Percentiles rank a stretch among this genome's conserved stretches.
These are phyloP conservation scores for Adelognathus sp. DNA, from an alignment of 2,888 invertebrate species.

Conservation along the genomic window DNA sequence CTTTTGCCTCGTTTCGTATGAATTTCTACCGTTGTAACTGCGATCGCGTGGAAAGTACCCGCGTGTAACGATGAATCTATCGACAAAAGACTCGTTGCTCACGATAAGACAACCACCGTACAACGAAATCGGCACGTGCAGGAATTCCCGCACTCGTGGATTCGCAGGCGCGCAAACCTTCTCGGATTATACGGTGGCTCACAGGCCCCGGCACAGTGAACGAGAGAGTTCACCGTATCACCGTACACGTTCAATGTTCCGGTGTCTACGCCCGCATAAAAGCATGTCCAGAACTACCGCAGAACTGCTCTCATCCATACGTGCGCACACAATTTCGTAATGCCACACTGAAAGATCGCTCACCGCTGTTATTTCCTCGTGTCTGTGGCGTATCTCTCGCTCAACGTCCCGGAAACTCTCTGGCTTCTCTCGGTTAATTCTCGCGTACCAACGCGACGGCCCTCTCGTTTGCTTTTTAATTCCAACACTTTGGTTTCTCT, in stretches of 20 bases:
- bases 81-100: background rate
- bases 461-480: background rate
- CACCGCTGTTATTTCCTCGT: slow-evolving; percentile 30
- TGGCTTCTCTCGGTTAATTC: slow-evolving; percentile 23
- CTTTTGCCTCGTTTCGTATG: background rate
- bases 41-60: slow-evolving; percentile 11
- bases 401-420: slow-evolving; percentile 45
- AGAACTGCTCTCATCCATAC: background rate
- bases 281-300: slow-evolving; percentile 1
- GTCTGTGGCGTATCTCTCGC: slow-evolving; percentile 32
- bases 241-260: slow-evolving; percentile 25
- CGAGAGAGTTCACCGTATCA: slow-evolving; percentile 9
- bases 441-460: background rate
- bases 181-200: slow-evolving; percentile 28
- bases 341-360: slow-evolving; percentile 5
- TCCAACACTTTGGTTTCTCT: slow-evolving; percentile 31
- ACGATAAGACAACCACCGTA: slow-evolving; percentile 11
- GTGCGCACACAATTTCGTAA: slow-evolving; percentile 9
- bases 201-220: background rate
- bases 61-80: slow-evolving; percentile 8
- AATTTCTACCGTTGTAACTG: slow-evolving; percentile 11
- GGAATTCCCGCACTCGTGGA: background rate
- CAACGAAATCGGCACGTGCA: background rate
- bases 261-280: slow-evolving; percentile 50
- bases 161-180: background rate